These are phyloP conservation scores for Halictus rubicundus DNA, from an alignment of 1,140 invertebrate genomes.

Conservation along the genomic window DNA sequence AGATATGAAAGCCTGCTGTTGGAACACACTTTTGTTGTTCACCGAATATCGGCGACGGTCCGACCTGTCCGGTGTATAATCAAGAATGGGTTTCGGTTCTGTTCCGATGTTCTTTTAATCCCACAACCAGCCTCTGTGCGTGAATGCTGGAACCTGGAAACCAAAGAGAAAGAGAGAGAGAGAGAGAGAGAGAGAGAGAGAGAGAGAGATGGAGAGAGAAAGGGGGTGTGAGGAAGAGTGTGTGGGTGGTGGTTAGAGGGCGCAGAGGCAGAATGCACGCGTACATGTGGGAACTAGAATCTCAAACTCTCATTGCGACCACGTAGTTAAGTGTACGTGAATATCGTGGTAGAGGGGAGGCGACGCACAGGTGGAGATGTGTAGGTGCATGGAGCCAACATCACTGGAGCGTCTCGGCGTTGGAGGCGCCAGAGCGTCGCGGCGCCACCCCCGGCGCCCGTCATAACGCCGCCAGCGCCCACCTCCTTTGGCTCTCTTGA, in stretches of 20 bases:
- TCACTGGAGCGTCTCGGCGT: constrained; percentile 74
- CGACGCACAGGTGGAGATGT: constrained; percentile 47
- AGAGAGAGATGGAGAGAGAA: no score
- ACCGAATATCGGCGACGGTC: no score
- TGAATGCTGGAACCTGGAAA: neutral
- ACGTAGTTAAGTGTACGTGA: constrained; percentile 43
- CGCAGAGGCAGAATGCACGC: constrained; percentile 4
- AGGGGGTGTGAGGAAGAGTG: neutral
- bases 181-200: no score
- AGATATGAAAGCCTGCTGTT: no score
- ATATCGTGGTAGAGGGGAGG: constrained; percentile 12
- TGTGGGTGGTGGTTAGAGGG: neutral
- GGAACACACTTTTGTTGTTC: no score
- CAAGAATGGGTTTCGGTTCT: constrained; percentile 30
- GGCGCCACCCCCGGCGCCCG: constrained; percentile 79
- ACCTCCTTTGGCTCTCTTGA: constrained; percentile 38
- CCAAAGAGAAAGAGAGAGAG: no score
- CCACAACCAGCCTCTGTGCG: neutral
- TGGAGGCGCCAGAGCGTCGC: constrained; percentile 78
- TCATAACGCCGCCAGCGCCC: constrained; percentile 71
- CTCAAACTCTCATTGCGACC: constrained; percentile 52
- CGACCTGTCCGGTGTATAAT: constrained; percentile 25
- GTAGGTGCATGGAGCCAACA: constrained; percentile 71
- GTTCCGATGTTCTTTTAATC: constrained; percentile 19
- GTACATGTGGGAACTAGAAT: constrained; percentile 49